phyloP scores from a whole-genome alignment of 1,140 invertebrate species.

The Antheraea pernyi region DNA sequence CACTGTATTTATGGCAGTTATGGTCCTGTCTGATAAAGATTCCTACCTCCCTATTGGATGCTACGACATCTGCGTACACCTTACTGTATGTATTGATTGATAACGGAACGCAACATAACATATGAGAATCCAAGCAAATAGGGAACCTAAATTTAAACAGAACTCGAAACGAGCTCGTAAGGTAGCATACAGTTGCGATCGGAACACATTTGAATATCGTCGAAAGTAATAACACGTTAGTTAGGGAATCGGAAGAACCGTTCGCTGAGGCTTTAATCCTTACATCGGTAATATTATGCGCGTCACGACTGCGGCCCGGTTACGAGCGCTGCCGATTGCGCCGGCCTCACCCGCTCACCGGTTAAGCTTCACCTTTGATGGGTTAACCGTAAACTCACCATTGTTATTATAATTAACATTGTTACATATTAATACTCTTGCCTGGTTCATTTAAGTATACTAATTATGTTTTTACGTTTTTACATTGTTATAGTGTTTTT shows the following conservation, averaged over 20 bases:
- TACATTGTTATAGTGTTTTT: no score
- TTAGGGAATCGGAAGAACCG: conserved; percentile 6
- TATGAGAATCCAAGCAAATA: no score
- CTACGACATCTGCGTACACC: no score
- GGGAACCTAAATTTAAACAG: no score
- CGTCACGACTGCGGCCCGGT: conserved; percentile 13
- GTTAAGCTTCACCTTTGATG: conserved; percentile 24
- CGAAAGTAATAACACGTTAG: conserved; percentile 10
- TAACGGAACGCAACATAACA: no score
- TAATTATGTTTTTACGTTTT: no score
- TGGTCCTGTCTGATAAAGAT: no score
- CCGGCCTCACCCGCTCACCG: conserved; percentile 26
- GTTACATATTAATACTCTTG: conserved; percentile 5
- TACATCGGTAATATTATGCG: conserved; percentile 15
- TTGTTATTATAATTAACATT: conserved; percentile 16
- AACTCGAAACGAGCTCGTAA: not conserved
- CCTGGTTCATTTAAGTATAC: not conserved
- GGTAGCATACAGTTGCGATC: not conserved
- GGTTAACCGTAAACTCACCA: conserved; percentile 15
- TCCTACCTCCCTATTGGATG: no score
- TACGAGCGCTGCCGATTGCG: conserved; percentile 17
- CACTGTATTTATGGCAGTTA: no score
- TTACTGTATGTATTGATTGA: no score
- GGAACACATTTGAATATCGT: conserved; percentile 6
- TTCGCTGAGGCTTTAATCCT: conserved; percentile 7